These are phyloP conservation scores for Aphis craccivora DNA, from an alignment of 1,140 invertebrate genomes.

Conservation along the genomic window DNA sequence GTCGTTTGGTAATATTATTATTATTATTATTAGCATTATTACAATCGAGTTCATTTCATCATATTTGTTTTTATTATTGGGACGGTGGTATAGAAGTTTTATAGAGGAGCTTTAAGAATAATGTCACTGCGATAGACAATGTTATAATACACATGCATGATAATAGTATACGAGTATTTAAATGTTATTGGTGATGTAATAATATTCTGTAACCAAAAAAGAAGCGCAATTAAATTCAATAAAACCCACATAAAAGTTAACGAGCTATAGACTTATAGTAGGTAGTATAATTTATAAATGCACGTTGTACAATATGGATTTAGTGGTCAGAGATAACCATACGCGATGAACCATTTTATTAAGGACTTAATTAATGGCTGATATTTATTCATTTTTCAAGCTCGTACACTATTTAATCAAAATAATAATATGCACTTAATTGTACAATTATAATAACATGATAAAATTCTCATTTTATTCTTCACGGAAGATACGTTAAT, in stretches of 20 bases:
- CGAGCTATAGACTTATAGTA: no score
- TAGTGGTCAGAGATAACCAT: not conserved
- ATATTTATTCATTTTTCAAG: not conserved
- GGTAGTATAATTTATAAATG: not conserved
- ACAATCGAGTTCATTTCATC: no score
- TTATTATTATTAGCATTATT: not conserved
- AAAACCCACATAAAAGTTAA: not conserved
- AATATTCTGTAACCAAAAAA: not conserved
- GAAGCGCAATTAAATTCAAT: not conserved
- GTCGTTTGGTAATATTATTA: not conserved
- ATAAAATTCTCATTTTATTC: not conserved
- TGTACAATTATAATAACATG: not conserved
- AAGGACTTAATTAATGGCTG: not conserved
- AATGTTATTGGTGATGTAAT: not conserved
- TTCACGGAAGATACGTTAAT: not conserved
- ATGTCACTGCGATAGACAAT: not conserved
- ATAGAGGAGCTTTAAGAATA: not conserved
- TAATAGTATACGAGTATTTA: not conserved
- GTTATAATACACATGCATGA: not conserved
- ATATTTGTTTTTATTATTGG: not conserved
- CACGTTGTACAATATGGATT: not conserved
- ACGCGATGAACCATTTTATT: not conserved
- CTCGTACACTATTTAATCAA: not conserved
- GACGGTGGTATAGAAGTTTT: not conserved
- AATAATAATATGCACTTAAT: not conserved